Evolutionary conservation across 2,888 invertebrate genomes (phyloP).

Genomic region (Psylliodes chrysocephalus): DNA sequence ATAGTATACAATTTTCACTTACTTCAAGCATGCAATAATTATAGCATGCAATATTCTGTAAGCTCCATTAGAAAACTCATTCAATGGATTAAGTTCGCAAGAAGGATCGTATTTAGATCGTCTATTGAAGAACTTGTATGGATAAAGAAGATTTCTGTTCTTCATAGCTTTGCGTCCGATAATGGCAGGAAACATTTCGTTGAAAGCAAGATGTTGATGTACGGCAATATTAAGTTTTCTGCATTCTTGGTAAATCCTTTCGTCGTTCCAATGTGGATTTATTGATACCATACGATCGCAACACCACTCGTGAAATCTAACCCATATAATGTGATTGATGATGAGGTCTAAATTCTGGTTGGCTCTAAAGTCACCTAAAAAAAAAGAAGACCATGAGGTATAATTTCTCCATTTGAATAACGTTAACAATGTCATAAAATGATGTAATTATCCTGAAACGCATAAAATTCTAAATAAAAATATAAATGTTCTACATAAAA

Average conservation of each 20-base stretch:
- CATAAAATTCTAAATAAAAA: too few species aligned
- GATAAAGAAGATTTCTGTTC: slow-evolving; percentile 20
- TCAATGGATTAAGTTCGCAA: slow-evolving; percentile 53
- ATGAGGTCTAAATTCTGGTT: not conserved
- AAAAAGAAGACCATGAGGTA: too few species aligned
- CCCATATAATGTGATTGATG: not conserved
- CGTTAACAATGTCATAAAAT: too few species aligned
- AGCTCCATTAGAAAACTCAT: slow-evolving; percentile 59
- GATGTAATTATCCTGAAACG: too few species aligned
- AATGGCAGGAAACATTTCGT: slow-evolving; percentile 73
- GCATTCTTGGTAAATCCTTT: slow-evolving; percentile 63
- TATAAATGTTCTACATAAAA: too few species aligned
- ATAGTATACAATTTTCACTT: slow-evolving; percentile 46
- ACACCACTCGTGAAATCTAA: not conserved
- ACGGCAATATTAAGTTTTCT: slow-evolving; percentile 62
- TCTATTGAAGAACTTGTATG: slow-evolving; percentile 35
- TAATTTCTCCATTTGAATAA: too few species aligned
- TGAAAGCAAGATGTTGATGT: slow-evolving; percentile 76
- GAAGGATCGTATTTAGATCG: not conserved
- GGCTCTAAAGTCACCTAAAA: not conserved
- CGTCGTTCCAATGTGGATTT: slow-evolving; percentile 66
- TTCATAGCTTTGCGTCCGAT: slow-evolving; percentile 22
- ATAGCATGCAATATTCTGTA: slow-evolving; percentile 60
- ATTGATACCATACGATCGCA: slow-evolving; percentile 37
- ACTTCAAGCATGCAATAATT: slow-evolving; percentile 59